Conservation (phyloP, 2,888 invertebrate genomes). For the Mayetiola destructor region DNA sequence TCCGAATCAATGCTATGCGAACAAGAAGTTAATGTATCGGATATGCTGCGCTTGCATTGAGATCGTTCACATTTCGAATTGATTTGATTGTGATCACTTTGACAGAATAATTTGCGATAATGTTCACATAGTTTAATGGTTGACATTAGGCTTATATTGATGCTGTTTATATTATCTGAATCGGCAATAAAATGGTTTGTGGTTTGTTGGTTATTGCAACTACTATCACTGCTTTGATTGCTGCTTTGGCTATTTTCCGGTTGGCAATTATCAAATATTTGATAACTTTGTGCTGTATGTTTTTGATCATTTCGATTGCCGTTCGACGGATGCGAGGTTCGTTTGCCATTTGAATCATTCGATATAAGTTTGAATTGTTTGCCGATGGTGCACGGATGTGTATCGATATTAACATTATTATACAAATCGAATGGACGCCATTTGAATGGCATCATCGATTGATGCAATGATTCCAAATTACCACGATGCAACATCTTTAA, state of each 20-base stretch:
- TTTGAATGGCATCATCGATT: conserved; percentile 4
- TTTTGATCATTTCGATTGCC: no score
- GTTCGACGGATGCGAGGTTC: no score
- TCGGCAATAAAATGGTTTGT: neutral
- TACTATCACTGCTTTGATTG: neutral
- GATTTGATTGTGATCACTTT: neutral
- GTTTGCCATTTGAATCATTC: neutral
- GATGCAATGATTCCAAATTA: neutral
- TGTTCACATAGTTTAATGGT: neutral
- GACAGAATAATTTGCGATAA: neutral
- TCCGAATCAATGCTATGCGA: no score
- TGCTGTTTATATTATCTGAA: neutral
- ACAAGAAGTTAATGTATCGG: no score
- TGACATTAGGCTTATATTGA: no score
- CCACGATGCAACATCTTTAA: neutral
- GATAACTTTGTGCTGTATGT: no score
- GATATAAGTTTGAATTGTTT: no score
- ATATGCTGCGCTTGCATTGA: neutral
- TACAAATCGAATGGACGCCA: conserved; percentile 7
- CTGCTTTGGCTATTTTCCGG: neutral
- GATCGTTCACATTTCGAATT: neutral
- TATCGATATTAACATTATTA: neutral
- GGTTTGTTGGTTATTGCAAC: neutral
- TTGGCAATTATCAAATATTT: no score
- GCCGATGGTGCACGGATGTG: neutral